These are phyloP conservation scores for Symphodus melops DNA, from an alignment of 2,113 vertebrate species.

Conservation along the genomic window DNA sequence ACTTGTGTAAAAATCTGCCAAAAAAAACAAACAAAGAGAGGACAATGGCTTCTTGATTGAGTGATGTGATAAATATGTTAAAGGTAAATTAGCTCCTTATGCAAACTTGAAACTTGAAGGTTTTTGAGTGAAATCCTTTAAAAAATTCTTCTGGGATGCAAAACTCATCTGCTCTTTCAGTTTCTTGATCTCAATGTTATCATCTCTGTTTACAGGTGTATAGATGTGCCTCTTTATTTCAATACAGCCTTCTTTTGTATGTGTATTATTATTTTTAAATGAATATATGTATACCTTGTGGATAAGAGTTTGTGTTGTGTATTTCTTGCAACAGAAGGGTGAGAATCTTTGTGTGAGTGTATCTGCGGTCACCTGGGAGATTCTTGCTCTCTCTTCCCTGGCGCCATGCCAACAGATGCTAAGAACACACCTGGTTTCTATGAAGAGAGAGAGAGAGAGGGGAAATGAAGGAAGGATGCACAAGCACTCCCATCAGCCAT, in stretches of 20 bases:
- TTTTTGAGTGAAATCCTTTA: no score
- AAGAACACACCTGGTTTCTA: conserved; percentile 38
- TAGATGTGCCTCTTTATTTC: conserved; percentile 35
- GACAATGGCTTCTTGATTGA: neutral
- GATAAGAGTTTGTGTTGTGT: conserved; percentile 21
- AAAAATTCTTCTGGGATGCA: neutral
- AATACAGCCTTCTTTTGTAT: conserved; percentile 8
- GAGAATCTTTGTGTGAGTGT: conserved; percentile 15
- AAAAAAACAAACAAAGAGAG: neutral
- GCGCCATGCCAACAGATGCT: conserved; percentile 53
- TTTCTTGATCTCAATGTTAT: conserved; percentile 9
- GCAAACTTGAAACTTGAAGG: no score
- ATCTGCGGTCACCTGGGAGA: conserved; percentile 21
- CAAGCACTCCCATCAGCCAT: conserved; percentile 11
- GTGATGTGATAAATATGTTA: no score
- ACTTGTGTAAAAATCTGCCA: neutral
- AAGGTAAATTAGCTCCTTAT: no score
- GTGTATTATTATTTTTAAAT: conserved; percentile 26
- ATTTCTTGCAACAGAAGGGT: conserved; percentile 3
- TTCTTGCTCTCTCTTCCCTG: neutral
- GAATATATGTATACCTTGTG: conserved; percentile 14
- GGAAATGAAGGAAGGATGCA: neutral
- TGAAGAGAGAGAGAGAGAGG: neutral
- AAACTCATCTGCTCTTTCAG: neutral
- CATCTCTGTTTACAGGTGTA: conserved; percentile 42